Percentiles rank a stretch among this genome's conserved stretches.
These are phyloP conservation scores for Aproaerema taeniolella DNA, from an alignment of 2,888 invertebrate species.

Conservation along the genomic window DNA sequence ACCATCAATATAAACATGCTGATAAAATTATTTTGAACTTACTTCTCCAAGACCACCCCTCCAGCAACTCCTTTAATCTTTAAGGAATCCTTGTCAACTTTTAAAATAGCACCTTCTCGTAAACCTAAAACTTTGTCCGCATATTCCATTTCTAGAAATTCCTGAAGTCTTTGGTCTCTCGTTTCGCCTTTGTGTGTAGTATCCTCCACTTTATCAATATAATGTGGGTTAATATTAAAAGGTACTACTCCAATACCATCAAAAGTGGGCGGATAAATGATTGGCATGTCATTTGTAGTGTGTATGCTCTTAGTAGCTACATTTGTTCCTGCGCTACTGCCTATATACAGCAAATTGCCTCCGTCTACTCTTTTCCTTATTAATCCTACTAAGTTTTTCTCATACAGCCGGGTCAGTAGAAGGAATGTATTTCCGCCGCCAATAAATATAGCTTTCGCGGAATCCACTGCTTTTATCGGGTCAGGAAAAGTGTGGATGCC, in stretches of 20 bases:
- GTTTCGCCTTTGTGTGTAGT: slow-evolving; percentile 88
- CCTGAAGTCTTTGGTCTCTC: slow-evolving; percentile 82
- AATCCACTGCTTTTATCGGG: slow-evolving; percentile 73
- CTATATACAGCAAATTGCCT: slow-evolving; percentile 84
- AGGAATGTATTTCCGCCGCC: slow-evolving; percentile 91
- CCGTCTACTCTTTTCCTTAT: slow-evolving; percentile 80
- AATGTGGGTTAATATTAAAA: slow-evolving; percentile 92
- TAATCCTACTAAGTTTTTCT: slow-evolving; percentile 78
- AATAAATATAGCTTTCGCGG: slow-evolving; percentile 84
- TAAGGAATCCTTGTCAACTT: slow-evolving; percentile 77
- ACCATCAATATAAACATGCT: no score
- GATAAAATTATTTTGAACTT: no score
- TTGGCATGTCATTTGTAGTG: slow-evolving; percentile 94
- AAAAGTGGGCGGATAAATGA: slow-evolving; percentile 86
- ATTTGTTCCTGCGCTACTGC: slow-evolving; percentile 90
- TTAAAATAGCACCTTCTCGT: slow-evolving; percentile 82
- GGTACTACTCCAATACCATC: slow-evolving; percentile 84
- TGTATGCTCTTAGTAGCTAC: slow-evolving; percentile 87
- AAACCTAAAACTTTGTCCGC: slow-evolving; percentile 82
- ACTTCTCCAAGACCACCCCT: slow-evolving; percentile 82
- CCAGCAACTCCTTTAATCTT: slow-evolving; percentile 79
- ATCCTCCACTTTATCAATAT: slow-evolving; percentile 79
- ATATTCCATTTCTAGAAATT: slow-evolving; percentile 80
- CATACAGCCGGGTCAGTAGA: slow-evolving; percentile 83
- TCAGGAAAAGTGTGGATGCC: slow-evolving; percentile 80